Percentiles rank a stretch among this genome's conserved stretches.
phyloP scores from a whole-genome alignment of 2,888 invertebrate species.

The Toxonevra muliebris region DNA sequence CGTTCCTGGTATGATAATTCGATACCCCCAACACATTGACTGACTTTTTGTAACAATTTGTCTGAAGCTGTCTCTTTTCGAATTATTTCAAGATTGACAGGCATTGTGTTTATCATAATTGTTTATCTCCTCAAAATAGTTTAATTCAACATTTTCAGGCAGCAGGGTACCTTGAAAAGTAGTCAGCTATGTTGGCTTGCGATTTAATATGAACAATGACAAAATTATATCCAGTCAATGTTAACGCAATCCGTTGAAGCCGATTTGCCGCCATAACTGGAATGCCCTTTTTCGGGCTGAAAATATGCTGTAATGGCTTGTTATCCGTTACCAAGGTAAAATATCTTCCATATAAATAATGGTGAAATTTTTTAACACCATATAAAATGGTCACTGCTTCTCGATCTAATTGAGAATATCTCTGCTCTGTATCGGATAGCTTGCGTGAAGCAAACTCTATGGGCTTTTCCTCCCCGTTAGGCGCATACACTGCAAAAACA shows the following conservation, averaged over 20 bases:
- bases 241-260: slow-evolving; percentile 42
- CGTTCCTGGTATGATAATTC: slow-evolving; percentile 29
- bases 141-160: slow-evolving; percentile 22
- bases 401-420: slow-evolving; percentile 30
- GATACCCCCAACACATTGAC: slow-evolving; percentile 37
- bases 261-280: slow-evolving; percentile 51
- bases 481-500: too few relatives aligned
- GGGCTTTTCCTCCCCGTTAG: slow-evolving; percentile 55
- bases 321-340: slow-evolving; percentile 59
- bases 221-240: slow-evolving; percentile 42
- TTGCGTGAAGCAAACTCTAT: slow-evolving; percentile 56
- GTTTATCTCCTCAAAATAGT: slow-evolving; percentile 22
- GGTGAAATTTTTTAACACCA: slow-evolving; percentile 35
- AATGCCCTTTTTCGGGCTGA: slow-evolving; percentile 49
- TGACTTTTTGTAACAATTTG: slow-evolving; percentile 15
- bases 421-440: slow-evolving; percentile 25
- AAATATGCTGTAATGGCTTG: slow-evolving; percentile 52
- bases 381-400: slow-evolving; percentile 18
- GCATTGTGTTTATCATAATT: not conserved
- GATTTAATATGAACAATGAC: slow-evolving; percentile 40
- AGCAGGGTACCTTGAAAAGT: slow-evolving; percentile 40
- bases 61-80: slow-evolving; percentile 20
- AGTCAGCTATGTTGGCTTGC: slow-evolving; percentile 41
- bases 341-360: too few relatives aligned
- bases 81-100: slow-evolving; percentile 21